These are phyloP conservation scores for Brenthis hecate DNA, from an alignment of 2,888 invertebrate genomes.

Conservation along the genomic window DNA sequence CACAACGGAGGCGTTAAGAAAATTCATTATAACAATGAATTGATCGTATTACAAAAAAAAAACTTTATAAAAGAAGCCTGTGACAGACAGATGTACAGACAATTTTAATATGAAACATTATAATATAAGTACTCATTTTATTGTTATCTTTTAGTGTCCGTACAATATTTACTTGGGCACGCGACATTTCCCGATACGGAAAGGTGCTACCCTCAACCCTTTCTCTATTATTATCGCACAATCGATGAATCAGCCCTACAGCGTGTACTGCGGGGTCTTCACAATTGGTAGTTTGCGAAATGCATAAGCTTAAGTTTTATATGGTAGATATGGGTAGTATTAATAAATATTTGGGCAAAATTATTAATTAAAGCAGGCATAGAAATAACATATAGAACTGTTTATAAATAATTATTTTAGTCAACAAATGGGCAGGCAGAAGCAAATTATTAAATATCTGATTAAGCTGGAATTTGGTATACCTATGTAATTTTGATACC, in stretches of 20 bases:
- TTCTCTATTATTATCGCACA: conserved; percentile 64
- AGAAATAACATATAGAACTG: not conserved
- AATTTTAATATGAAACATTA: not conserved
- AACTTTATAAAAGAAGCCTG: not conserved
- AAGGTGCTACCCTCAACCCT: conserved; percentile 68
- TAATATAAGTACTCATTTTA: not conserved
- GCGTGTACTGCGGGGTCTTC: conserved; percentile 46
- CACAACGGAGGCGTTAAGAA: no score
- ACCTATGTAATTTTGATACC: no score
- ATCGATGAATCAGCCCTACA: conserved; percentile 53
- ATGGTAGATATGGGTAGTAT: conserved; percentile 1
- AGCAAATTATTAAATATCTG: no score
- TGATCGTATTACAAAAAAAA: no score
- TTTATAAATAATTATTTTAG: no score
- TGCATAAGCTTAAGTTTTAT: conserved; percentile 14
- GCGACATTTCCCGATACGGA: conserved; percentile 59
- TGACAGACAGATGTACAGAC: not conserved
- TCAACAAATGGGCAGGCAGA: no score
- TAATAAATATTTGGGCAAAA: conserved; percentile 1
- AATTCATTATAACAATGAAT: no score
- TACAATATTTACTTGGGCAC: conserved; percentile 54
- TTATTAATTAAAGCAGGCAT: not conserved
- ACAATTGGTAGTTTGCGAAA: conserved; percentile 26
- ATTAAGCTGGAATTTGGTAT: no score
- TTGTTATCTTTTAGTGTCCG: conserved; percentile 24